Conservation (phyloP, 2,797 vertebrate species). For the Bufotes viridis region DNA sequence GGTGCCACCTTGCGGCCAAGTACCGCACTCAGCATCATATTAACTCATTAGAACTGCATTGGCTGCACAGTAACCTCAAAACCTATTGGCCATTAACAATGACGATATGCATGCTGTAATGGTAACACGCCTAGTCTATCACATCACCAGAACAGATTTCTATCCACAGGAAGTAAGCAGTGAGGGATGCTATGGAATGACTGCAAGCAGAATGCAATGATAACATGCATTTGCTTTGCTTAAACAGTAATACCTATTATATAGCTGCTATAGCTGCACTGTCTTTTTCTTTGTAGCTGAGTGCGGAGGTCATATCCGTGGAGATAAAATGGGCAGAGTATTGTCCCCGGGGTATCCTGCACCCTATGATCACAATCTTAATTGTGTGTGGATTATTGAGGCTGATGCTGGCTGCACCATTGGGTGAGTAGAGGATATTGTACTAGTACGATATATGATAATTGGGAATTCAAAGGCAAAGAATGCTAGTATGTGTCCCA, state of each 20-base stretch:
- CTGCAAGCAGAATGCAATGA: too few species aligned
- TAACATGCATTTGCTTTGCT: not conserved
- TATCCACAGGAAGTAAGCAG: too few species aligned
- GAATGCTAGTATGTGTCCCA: not conserved
- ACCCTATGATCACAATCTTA: constrained; percentile 96
- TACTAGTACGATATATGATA: not conserved
- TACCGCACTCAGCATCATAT: too few species aligned
- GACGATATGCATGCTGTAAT: too few species aligned
- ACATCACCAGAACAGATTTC: too few species aligned
- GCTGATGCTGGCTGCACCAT: constrained; percentile 94
- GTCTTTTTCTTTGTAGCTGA: constrained; percentile 79
- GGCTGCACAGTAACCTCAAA: too few species aligned
- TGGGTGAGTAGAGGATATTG: constrained; percentile 79
- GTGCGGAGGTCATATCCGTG: constrained; percentile 88
- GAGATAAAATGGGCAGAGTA: constrained; percentile 85
- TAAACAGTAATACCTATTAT: not conserved
- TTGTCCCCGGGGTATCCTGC: constrained; percentile 95
- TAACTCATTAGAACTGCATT: too few species aligned
- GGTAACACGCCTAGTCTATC: too few species aligned
- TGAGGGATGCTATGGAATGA: too few species aligned
- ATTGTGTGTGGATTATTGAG: constrained; percentile 95
- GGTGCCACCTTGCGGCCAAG: too few species aligned
- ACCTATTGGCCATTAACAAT: too few species aligned
- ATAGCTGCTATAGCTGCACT: not conserved
- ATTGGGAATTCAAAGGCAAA: not conserved